Conservation (phyloP, 2,113 vertebrate species). For the Ailuropoda melanoleuca region DNA sequence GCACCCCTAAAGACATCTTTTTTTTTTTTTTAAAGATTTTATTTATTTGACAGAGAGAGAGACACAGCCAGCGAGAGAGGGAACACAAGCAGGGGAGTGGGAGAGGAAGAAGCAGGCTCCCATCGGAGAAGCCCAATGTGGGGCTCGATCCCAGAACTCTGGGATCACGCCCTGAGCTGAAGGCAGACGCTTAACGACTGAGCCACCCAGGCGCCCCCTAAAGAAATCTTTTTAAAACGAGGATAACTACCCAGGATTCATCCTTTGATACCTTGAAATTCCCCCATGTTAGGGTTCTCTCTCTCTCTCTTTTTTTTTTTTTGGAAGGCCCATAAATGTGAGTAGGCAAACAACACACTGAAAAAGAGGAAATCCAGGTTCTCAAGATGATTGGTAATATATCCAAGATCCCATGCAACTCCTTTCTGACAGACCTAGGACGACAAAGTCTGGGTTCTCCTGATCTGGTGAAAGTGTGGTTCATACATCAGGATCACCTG, state of each 20-base stretch:
- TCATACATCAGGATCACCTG: not conserved
- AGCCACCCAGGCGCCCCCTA: not conserved
- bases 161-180: too few relatives aligned
- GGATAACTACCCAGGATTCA: not conserved
- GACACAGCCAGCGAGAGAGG: too few relatives aligned
- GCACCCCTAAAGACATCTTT: too few relatives aligned
- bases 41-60: not conserved
- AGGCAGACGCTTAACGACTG: too few relatives aligned
- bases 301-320: not conserved
- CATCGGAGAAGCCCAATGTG: too few relatives aligned
- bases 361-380: not conserved
- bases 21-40: not conserved
- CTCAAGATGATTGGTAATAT: not conserved
- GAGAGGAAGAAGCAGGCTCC: too few relatives aligned
- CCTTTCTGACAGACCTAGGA: not conserved
- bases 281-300: not conserved
- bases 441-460: not conserved
- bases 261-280: not conserved
- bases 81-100: too few relatives aligned
- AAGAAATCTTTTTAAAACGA: not conserved
- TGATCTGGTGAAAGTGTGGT: not conserved
- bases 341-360: not conserved
- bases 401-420: not conserved
- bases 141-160: too few relatives aligned
- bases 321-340: not conserved